Base-by-base conservation (phyloP, 2,113 vertebrate species). In the Orycteropus afer region DNA sequence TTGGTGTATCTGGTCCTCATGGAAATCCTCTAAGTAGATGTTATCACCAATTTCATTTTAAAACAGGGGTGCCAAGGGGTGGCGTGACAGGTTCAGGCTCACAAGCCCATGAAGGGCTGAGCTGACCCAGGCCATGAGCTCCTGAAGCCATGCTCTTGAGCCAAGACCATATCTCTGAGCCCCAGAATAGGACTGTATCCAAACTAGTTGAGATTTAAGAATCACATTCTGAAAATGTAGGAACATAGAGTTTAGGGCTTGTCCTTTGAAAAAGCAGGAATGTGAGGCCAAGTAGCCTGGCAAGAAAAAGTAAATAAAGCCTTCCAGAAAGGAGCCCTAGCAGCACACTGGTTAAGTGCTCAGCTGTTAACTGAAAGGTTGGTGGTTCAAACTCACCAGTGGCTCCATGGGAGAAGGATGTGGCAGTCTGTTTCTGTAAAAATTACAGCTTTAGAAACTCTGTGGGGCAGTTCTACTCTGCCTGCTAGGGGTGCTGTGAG, bases 201-300 rank as follows among this genome's bases (percentile, higher is more conserved):
- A 1, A 2, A 13, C 22, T 20, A 4, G 4, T 51, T 9, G 20
- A n/a, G 20, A 53, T 49, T n/a, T 4, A n/a, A 17, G 14, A 4
- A 3, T 3, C 9, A 4, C 34, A 7, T 18, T 23, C 47, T 55
- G 4, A 29, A 65, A 47, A 40, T 5, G 17, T 23, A 22, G 74
- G 8, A 34, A 13, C 5, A 5, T 4, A 6, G 1, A 10, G 29
- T 5, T 22, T 61, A 73, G 34, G 4, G 25, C 25, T 47, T 37
- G 14, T 18, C 29, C 32, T 61, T 81, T 11, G 17, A 91, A 65
- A 42, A 90, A n/a, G 55, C 29, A 63, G 15, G 29, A 63, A 25
- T 10, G 34, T 18, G 34, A 27, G 11, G 42, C 57, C 22, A 32
- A 55, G 13, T 3, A 42, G 4, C 23, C 12, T 53, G 37, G 17